phyloP scores from a whole-genome alignment of 2,888 invertebrate genomes.

The Cryptus viduatorius region DNA sequence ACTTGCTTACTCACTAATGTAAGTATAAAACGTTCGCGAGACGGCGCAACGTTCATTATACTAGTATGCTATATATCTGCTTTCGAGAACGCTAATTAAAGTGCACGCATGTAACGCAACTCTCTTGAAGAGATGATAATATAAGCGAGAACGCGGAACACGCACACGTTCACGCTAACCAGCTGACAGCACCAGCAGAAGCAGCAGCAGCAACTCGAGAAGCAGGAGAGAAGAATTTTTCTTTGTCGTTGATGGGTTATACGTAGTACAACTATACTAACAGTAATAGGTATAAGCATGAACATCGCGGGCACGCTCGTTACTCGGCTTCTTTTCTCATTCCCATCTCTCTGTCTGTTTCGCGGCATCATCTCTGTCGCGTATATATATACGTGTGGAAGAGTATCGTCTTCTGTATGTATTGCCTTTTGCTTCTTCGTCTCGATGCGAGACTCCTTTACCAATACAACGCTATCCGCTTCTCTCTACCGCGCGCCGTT shows the following conservation, averaged over 20 bases:
- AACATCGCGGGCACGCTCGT: constrained; percentile 63
- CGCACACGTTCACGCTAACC: constrained; percentile 70
- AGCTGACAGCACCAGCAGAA: constrained; percentile 64
- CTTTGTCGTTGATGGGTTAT: constrained; percentile 34
- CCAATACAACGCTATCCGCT: not conserved
- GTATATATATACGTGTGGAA: not conserved
- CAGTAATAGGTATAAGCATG: constrained; percentile 61
- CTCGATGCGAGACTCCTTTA: not conserved
- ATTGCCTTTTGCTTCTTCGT: constrained; percentile 29
- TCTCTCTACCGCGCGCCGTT: constrained; percentile 21
- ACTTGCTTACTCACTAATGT: constrained; percentile 1
- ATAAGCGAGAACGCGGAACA: constrained; percentile 52
- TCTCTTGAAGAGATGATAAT: constrained; percentile 53
- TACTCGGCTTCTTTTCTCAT: constrained; percentile 50
- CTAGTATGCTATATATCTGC: constrained; percentile 28
- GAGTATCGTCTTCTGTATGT: not conserved
- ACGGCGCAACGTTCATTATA: constrained; percentile 20
- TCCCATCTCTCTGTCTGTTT: constrained; percentile 36
- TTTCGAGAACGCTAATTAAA: constrained; percentile 61
- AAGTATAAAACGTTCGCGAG: constrained; percentile 7
- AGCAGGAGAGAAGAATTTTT: constrained; percentile 31
- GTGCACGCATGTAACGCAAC: constrained; percentile 60
- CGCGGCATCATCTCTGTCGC: constrained; percentile 21
- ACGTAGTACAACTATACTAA: constrained; percentile 56
- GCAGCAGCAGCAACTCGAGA: constrained; percentile 34